Base-by-base conservation (phyloP, 2,888 invertebrate species). In the Cinara cedri region DNA sequence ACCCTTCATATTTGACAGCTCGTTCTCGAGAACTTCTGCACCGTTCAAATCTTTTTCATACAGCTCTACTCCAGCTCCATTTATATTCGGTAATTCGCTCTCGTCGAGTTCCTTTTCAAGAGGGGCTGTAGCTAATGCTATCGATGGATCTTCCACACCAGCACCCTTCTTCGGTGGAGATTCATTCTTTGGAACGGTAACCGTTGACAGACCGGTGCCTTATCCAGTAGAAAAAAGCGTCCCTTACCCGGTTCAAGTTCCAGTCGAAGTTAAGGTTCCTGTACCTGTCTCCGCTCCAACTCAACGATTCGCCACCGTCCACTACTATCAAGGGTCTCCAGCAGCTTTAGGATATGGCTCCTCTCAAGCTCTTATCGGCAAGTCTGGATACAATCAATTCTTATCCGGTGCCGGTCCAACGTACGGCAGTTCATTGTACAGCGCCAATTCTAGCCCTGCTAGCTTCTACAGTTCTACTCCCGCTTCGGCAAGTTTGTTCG, bases 251-350 rank as follows among this genome's bases (percentile, higher is more conserved):
- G 91, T 93, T 46, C 91, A 92, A 87, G 90, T 91, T 0, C 90
- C 88, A 63, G 90, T 93, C 0, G 91, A 91, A 83, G 92, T 92
- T 84, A 91, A 89, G 80, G 90, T 92, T 74, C 92, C 92, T 81
- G 92, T 93, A 1, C 92, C 92, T 81, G 92, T 93, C 85, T 92
- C 91, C 62, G 91, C 92, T 82, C 93, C 93, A 14, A 70, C 70
- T 19, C 81, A 76, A 46, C 78, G 70, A 65, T 75, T 75, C 54
- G 75, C 75, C 65, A 81, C 74, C 13, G 81, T 81, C 16, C 81
- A 81, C 46, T 75, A 75, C 55, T 75, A 75, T 19, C 75, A 75
- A 54, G 65, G 65, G 42, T 42, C 42, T 13, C 72, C 72, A 3
- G 60, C 13, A 1, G 57, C 16, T 60, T 21, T 72, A 14, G 63